phyloP scores from a whole-genome alignment of 1,140 invertebrate genomes.

The Patella vulgata region DNA sequence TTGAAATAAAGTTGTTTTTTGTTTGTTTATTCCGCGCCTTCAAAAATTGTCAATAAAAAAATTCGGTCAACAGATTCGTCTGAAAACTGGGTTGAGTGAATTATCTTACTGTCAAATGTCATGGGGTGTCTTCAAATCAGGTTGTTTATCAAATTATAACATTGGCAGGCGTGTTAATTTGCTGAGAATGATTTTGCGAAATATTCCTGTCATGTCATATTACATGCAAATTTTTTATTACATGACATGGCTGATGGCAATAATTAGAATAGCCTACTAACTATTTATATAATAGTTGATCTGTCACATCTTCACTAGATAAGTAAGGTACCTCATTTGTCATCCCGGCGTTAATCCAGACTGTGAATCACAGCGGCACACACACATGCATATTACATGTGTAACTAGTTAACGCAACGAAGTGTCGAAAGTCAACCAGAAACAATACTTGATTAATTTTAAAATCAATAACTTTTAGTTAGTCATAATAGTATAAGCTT shows the following conservation, averaged over 20 bases:
- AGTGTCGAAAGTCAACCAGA: too few relatives aligned
- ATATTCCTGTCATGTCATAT: not conserved
- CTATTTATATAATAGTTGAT: too few relatives aligned
- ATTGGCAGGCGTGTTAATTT: not conserved
- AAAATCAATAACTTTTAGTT: too few relatives aligned
- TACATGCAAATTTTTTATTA: not conserved
- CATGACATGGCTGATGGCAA: not conserved
- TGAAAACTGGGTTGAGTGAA: not conserved
- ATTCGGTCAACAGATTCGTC: not conserved
- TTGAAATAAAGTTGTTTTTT: not conserved
- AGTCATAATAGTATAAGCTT: too few relatives aligned
- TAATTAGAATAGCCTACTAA: too few relatives aligned
- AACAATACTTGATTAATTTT: too few relatives aligned
- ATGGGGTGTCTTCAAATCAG: not conserved
- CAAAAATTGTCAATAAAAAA: not conserved
- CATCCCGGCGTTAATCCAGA: too few relatives aligned
- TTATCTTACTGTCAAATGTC: not conserved
- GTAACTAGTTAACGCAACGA: too few relatives aligned
- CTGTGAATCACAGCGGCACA: too few relatives aligned
- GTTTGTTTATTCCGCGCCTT: slow-evolving; percentile 7
- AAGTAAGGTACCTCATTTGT: too few relatives aligned
- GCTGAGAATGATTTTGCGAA: not conserved
- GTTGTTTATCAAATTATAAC: not conserved
- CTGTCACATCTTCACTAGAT: too few relatives aligned
- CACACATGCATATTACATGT: too few relatives aligned